Evolutionary conservation across 1,140 invertebrate species (phyloP).

Genomic region (Aradophagus sp.): DNA sequence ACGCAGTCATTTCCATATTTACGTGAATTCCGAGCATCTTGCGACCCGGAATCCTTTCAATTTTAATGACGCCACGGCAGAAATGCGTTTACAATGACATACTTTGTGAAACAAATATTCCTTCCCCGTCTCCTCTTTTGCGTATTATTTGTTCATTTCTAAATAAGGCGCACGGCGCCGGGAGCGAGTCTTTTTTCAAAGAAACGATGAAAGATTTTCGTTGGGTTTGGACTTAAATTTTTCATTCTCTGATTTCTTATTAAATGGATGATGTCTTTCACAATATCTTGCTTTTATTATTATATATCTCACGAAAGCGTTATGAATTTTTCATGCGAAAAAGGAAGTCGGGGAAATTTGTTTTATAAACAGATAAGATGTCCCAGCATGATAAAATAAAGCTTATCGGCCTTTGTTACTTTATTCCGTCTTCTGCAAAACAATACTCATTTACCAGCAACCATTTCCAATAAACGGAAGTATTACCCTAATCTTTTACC

Average conservation of each 20-base stretch:
- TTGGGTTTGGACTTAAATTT: constrained; percentile 10
- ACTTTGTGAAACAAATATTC: constrained; percentile 48
- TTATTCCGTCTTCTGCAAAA: no score
- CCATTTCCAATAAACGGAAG: no score
- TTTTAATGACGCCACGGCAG: constrained; percentile 46
- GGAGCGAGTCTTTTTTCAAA: constrained; percentile 10
- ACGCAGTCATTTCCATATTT: constrained; percentile 55
- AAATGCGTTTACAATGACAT: constrained; percentile 49
- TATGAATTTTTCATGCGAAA: constrained; percentile 24
- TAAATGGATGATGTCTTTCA: constrained; percentile 28
- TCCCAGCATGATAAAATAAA: no score
- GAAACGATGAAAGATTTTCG: constrained; percentile 7
- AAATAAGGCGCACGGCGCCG: constrained; percentile 10
- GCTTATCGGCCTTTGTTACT: no score
- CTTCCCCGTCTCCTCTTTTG: constrained; percentile 28
- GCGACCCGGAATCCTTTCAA: constrained; percentile 54
- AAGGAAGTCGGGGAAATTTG: constrained; percentile 7
- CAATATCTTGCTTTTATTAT: constrained; percentile 21
- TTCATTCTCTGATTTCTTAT: constrained; percentile 21
- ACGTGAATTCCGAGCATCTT: constrained; percentile 48
- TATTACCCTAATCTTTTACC: no score
- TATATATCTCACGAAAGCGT: constrained; percentile 1
- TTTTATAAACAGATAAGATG: constrained; percentile 21
- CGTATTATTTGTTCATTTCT: constrained; percentile 33
- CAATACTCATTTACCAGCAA: no score